Evolutionary conservation across 2,888 invertebrate species (phyloP).

Genomic region (Ennomos fuscantarius): DNA sequence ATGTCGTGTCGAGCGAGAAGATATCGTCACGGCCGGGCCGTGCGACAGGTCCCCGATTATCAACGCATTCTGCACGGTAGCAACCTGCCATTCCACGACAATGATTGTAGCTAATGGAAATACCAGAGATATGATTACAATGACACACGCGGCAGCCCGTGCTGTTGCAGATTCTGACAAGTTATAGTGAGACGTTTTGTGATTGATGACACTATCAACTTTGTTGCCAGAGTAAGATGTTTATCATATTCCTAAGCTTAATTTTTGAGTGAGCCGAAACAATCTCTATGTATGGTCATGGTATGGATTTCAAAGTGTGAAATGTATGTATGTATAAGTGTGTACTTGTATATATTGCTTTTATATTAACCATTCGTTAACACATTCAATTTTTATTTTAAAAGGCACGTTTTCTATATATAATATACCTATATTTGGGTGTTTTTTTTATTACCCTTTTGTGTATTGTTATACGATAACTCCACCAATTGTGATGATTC

Average conservation of each 20-base stretch:
- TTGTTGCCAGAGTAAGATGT: constrained; percentile 8
- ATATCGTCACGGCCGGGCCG: constrained; percentile 64
- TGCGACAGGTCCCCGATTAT: constrained; percentile 82
- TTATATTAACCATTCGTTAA: too few species aligned
- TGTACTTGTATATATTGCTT: too few species aligned
- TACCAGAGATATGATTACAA: constrained; percentile 50
- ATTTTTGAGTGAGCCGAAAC: too few species aligned
- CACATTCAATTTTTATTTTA: too few species aligned
- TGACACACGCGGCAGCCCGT: constrained; percentile 42
- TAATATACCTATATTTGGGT: too few species aligned
- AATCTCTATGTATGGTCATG: too few species aligned
- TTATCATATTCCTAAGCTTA: background rate
- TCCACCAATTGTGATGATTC: too few species aligned
- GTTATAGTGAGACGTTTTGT: constrained; percentile 29
- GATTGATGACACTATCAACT: constrained; percentile 32
- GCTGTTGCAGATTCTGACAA: constrained; percentile 32
- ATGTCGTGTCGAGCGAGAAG: constrained; percentile 58
- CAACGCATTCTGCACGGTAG: constrained; percentile 79
- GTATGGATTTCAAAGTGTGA: too few species aligned
- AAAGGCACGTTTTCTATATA: too few species aligned
- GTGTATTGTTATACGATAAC: too few species aligned
- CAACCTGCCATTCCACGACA: constrained; percentile 34
- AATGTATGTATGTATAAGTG: too few species aligned
- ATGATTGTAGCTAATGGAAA: constrained; percentile 36
- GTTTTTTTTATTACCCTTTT: too few species aligned